These are phyloP conservation scores for Coracopsis vasa DNA, from an alignment of 2,113 vertebrate genomes.

Conservation along the genomic window DNA sequence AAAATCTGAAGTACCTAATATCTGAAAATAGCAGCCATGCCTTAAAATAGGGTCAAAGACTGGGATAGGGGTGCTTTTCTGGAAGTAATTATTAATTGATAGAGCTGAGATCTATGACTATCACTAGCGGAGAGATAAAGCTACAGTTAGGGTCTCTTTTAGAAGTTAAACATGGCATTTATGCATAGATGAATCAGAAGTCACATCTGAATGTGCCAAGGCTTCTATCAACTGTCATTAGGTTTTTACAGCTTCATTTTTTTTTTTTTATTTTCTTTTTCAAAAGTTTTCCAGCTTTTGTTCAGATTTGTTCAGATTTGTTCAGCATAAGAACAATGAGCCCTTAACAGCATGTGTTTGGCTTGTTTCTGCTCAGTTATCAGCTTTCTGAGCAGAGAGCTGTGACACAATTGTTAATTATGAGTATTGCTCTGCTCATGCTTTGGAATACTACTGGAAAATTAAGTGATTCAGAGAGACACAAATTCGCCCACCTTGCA, in stretches of 20 bases:
- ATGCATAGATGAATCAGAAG: background rate
- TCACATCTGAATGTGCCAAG: background rate
- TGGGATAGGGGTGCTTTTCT: background rate
- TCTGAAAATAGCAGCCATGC: conserved; percentile 11
- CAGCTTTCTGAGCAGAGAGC: background rate
- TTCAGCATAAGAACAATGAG: background rate
- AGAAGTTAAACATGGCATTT: background rate
- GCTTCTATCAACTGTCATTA: background rate
- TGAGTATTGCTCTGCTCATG: background rate
- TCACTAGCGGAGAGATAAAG: background rate
- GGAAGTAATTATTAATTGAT: background rate
- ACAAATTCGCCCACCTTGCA: background rate
- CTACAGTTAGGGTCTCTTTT: background rate
- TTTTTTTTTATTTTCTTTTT: background rate
- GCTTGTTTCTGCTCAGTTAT: background rate
- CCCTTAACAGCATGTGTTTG: background rate
- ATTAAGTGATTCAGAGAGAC: background rate
- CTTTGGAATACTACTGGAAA: background rate
- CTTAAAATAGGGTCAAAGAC: background rate
- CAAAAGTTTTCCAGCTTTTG: background rate
- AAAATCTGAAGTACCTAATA: background rate
- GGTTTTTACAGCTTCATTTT: background rate
- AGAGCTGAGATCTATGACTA: background rate
- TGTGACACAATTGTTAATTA: background rate
- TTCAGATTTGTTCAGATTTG: background rate